Evolutionary conservation across 2,113 vertebrate genomes (phyloP).

Genomic region (Calypte anna): DNA sequence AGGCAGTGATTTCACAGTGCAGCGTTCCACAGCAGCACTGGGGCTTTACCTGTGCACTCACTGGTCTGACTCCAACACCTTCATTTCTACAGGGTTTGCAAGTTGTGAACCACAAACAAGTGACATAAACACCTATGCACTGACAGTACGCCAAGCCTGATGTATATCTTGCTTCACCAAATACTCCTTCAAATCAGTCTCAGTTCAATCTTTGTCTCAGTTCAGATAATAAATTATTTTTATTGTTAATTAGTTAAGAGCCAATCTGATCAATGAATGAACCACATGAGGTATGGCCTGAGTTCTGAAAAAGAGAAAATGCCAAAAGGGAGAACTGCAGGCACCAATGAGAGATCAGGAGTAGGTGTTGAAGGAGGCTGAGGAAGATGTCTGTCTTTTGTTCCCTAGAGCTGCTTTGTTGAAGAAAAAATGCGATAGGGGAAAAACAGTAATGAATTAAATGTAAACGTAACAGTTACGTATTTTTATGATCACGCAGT

Average conservation of each 20-base stretch:
- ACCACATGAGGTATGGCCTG: background rate
- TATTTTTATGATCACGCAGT: background rate
- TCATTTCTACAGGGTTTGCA: background rate
- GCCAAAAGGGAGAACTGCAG: background rate
- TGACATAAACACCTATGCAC: fast-evolving
- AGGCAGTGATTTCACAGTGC: background rate
- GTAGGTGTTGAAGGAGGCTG: background rate
- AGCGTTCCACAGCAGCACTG: background rate
- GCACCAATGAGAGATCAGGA: fast-evolving
- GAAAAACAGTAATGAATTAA: background rate
- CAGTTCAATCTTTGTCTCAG: background rate
- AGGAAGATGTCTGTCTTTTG: background rate
- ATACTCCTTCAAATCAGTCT: background rate
- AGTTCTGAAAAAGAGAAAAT: background rate
- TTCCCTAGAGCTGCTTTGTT: background rate
- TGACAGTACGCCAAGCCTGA: background rate
- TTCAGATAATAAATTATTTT: background rate
- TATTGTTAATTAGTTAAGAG: background rate
- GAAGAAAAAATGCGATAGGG: background rate
- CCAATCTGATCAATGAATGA: background rate
- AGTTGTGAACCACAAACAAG: background rate
- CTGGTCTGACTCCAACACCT: background rate
- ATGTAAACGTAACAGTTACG: background rate
- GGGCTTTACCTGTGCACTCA: background rate
- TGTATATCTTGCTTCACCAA: background rate